Base-by-base conservation (phyloP, 1,140 invertebrate genomes). In the Chrysopa pallens region DNA sequence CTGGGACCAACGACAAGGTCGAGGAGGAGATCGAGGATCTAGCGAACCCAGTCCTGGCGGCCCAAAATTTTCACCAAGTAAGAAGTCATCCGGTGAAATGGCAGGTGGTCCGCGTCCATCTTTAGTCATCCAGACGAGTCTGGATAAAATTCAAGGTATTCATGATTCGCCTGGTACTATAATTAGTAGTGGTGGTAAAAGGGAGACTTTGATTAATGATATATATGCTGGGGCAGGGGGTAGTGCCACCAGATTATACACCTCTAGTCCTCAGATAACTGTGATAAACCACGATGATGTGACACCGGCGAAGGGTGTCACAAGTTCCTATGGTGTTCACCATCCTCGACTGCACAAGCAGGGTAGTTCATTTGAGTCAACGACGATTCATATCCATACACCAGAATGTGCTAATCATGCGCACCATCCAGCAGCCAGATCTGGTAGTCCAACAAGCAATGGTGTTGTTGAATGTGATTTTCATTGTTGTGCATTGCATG, bases 401-500 rank as follows among this genome's bases (percentile, higher is more conserved):
- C 73, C 82, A 17, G 83, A 87, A 61, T 88, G 83, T 60, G 78
- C 78, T 33, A 76, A 82, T 52, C 78, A 80, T 53, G 75, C 72
- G 46, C 75, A 78, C 44, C 75, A 76, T 47, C 73, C 70, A 14
- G 65, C 57, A 33, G 46, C 54, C 56, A 56, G 73, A 51, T 64
- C 71, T 56, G 65, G 70, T 45, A 66, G 69, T 51, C 69, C 72
- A 0, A 64, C 64, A 36, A 60, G 63, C 37, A 69, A 68, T 48
- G 64, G 68, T 29, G 61, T 66, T 37, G 70, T 73, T 29, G 84
- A 90, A 56, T 93, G 89, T 66, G 89, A 93, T 63, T 93, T 93
- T 63, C 89, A 93, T 62, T 94, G 88, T 61, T 91, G 88, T 63
- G 82, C 88, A 28, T 68, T 93, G 44, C 88, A 92, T 68, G 86